A percentile compares a stretch with the other conserved stretches of the same genome.
Evolutionary conservation across 2,113 vertebrate genomes (phyloP).

Genomic region (Oxygymnocypris stewartii): DNA sequence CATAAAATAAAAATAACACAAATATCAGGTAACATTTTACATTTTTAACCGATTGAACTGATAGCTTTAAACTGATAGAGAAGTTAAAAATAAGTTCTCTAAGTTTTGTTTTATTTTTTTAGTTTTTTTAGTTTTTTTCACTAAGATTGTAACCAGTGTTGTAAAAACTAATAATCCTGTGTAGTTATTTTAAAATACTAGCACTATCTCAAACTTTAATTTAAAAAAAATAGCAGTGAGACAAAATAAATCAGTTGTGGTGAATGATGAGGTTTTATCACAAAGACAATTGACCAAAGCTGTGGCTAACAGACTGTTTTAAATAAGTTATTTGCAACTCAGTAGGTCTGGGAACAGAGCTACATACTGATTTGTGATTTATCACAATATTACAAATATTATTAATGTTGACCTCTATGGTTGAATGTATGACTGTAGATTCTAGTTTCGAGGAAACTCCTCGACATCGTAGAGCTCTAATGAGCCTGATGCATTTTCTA

Average conservation of each 20-base stretch:
- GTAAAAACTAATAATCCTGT: neutral
- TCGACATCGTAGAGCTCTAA: slow-evolving; percentile 31
- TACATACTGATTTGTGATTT: neutral
- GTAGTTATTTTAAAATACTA: neutral
- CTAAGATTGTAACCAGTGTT: neutral
- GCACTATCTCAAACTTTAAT: neutral
- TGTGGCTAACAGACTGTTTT: neutral
- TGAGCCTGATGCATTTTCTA: slow-evolving; percentile 35
- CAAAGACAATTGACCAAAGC: neutral
- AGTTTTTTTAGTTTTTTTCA: neutral
- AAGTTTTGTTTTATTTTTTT: too few species aligned
- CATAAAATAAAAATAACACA: neutral
- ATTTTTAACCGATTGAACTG: neutral
- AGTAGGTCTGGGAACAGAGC: neutral
- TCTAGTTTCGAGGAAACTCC: neutral
- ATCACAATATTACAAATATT: slow-evolving; percentile 2
- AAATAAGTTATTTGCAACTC: neutral
- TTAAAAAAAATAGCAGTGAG: neutral
- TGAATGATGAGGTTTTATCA: neutral
- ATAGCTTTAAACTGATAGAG: too few species aligned
- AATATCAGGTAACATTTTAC: neutral
- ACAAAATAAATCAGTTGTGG: neutral
- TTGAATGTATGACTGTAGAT: slow-evolving; percentile 10
- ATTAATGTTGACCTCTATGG: neutral
- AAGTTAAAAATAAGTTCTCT: too few species aligned